Evolutionary conservation across 2,113 vertebrate genomes (phyloP).

Genomic region (Sardina pilchardus): DNA sequence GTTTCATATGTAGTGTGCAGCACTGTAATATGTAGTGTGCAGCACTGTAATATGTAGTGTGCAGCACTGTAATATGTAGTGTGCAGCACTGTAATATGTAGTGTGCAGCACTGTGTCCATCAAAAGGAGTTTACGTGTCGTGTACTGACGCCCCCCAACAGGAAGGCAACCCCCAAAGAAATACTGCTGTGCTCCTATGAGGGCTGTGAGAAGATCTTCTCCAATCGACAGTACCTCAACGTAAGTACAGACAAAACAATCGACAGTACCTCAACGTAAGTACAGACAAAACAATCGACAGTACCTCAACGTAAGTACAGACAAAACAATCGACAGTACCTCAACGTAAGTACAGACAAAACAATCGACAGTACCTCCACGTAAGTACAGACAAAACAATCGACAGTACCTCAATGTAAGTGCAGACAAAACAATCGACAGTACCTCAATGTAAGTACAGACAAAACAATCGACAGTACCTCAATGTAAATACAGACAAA

Average conservation of each 20-base stretch:
- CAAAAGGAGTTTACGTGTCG: not conserved
- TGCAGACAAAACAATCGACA: not conserved
- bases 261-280: too few relatives aligned
- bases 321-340: conserved; percentile 64
- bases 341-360: conserved; percentile 68
- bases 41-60: not conserved
- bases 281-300: conserved; percentile 46
- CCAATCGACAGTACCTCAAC: conserved; percentile 81
- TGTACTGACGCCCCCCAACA: conserved; percentile 42
- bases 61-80: not conserved
- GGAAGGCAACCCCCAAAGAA: conserved; percentile 74
- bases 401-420: conserved; percentile 80
- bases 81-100: not conserved
- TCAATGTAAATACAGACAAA: conserved; percentile 68
- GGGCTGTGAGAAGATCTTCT: conserved; percentile 81
- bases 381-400: conserved; percentile 55
- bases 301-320: conserved; percentile 74
- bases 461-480: conserved; percentile 71
- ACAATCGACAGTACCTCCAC: conserved; percentile 78
- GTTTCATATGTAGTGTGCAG: not conserved
- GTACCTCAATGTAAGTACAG: not conserved
- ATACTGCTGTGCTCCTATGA: conserved; percentile 79
- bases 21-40: not conserved
- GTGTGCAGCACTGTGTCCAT: not conserved
- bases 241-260: conserved; percentile 49